Percentiles rank a stretch among this genome's conserved stretches.
These are phyloP conservation scores for Pediacus dermestoides DNA, from an alignment of 2,888 invertebrate species.

Conservation along the genomic window DNA sequence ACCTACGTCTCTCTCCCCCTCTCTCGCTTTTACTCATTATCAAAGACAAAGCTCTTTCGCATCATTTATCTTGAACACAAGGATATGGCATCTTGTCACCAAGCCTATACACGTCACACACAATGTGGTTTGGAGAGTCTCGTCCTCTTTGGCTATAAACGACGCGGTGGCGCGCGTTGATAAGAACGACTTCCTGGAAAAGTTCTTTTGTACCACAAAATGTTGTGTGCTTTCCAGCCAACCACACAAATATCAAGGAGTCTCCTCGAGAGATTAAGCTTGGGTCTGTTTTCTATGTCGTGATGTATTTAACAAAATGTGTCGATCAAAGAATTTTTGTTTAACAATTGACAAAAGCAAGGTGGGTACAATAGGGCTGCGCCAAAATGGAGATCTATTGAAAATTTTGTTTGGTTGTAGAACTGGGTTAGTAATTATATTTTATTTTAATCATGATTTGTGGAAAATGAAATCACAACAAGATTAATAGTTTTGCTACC, in stretches of 20 bases:
- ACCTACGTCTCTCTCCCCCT: too few species aligned
- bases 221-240: conserved; percentile 34
- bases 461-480: too few species aligned
- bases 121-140: too few species aligned
- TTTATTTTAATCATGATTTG: too few species aligned
- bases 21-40: too few species aligned
- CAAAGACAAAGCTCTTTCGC: conserved; percentile 33
- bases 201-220: conserved; percentile 34
- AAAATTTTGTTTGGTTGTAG: neutral
- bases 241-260: conserved; percentile 30
- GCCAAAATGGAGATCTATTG: too few species aligned
- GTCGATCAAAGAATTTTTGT: conserved; percentile 22
- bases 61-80: conserved; percentile 25
- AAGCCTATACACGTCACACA: conserved; percentile 26
- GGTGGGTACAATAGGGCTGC: too few species aligned
- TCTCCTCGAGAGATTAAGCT: conserved; percentile 37
- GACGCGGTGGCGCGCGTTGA: conserved; percentile 21
- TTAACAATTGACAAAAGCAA: conserved; percentile 20
- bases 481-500: too few species aligned
- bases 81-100: conserved; percentile 28
- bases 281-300: conserved; percentile 19
- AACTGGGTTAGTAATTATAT: conserved; percentile 1
- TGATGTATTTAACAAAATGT: conserved; percentile 24
- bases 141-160: conserved; percentile 13
- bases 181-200: conserved; percentile 40